Conservation (phyloP, 2,888 invertebrate genomes). For the Ochropacha duplaris region DNA sequence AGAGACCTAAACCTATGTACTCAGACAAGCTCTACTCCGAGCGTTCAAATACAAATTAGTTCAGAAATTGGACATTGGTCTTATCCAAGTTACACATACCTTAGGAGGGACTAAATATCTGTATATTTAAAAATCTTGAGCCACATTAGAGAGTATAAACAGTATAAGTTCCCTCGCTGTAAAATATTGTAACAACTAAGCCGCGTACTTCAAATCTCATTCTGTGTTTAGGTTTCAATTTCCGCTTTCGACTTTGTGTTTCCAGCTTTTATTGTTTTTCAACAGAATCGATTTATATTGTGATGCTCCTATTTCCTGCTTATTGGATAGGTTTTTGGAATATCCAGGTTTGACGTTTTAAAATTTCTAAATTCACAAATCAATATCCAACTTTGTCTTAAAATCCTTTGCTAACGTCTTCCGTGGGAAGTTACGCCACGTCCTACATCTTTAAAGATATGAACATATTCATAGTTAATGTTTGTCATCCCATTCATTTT, state of each 20-base stretch:
- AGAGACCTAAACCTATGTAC: not conserved
- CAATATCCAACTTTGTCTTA: not conserved
- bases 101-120: no score
- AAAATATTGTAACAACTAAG: not conserved
- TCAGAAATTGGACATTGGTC: not conserved
- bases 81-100: no score
- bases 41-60: not conserved
- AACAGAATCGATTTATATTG: constrained; percentile 3
- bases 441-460: not conserved
- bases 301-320: not conserved
- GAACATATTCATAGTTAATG: not conserved
- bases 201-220: not conserved
- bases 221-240: not conserved
- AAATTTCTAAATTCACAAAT: not conserved
- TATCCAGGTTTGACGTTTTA: not conserved
- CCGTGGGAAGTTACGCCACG: not conserved
- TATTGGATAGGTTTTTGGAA: not conserved
- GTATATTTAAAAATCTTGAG: no score
- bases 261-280: constrained; percentile 1
- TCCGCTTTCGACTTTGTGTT: not conserved
- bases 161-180: not conserved
- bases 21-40: not conserved
- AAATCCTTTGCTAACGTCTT: not conserved
- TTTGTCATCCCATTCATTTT: no score
- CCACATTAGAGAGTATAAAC: no score